Evolutionary conservation across 2,888 invertebrate species (phyloP).

Genomic region (Lutraria lutraria): DNA sequence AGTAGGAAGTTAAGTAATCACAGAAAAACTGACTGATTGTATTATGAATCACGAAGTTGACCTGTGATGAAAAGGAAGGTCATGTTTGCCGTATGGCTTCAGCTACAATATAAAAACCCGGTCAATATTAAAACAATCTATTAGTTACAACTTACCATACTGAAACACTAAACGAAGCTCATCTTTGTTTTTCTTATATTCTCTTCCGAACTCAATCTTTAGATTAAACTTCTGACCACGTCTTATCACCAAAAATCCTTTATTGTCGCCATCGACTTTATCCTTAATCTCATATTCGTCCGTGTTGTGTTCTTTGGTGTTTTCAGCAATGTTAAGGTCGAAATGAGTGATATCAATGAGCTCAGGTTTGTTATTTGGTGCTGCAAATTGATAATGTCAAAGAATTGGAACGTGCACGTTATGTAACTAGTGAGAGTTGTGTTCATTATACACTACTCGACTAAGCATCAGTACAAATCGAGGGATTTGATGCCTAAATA

Average conservation of each 20-base stretch:
- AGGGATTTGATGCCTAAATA: too few species aligned
- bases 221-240: constrained; percentile 92
- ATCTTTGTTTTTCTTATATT: constrained; percentile 92
- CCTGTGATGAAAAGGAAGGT: too few species aligned
- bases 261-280: constrained; percentile 70
- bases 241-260: constrained; percentile 90
- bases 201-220: constrained; percentile 91
- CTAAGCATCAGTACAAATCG: too few species aligned
- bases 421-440: too few species aligned
- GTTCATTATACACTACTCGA: too few species aligned
- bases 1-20: too few species aligned
- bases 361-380: neutral
- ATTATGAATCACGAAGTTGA: too few species aligned
- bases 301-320: constrained; percentile 91
- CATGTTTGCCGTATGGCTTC: too few species aligned
- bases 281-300: constrained; percentile 89
- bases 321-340: constrained; percentile 91
- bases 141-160: constrained; percentile 60
- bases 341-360: constrained; percentile 87
- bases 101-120: too few species aligned
- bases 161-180: constrained; percentile 94
- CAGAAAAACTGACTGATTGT: too few species aligned
- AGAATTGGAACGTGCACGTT: too few species aligned
- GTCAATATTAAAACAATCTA: neutral
- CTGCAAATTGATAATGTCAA: neutral